Base-by-base conservation (phyloP, 2,888 invertebrate genomes). In the Apodemia zela region DNA sequence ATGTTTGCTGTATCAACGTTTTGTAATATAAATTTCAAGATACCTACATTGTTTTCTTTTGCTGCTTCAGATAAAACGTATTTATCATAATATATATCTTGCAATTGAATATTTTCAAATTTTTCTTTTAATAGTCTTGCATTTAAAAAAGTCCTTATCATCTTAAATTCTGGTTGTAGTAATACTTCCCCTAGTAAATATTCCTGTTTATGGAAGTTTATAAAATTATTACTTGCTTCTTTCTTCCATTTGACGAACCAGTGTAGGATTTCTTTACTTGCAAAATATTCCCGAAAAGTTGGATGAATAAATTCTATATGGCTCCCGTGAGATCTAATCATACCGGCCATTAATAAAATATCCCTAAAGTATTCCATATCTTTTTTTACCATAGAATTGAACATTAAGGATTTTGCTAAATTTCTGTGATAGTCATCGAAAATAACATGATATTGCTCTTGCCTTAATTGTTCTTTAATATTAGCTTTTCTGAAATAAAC, bases 401-500 rank as follows among this genome's bases (percentile, higher is more conserved):
- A 54, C 54, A 54, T 54, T 15, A 15, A 25, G 15, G 21, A 54
- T 54, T 54, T 54, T 3, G 54, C 54, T 7, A 25, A 54, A 54
- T 54, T 54, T 54, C 54, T 54, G 15, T 54, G 54, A 25, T 54
- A 54, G 25, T 21, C 15, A 25, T 54, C 18, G 13, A 25, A 60
- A 17, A 42, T 25, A 5, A 42, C 21, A 18, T 25, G 21, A 38
- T 60, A 11, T 47, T 42, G 45, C 13, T 60, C 45, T 45, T 21
- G 60, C 15, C 11, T 60, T 60, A 42, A 25, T 42, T 21, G 25
- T 45, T 60, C 42, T 25, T 45, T 45, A 15, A 45, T 8, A 21
- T 60, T 47, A 21, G n/a, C 25, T 45, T 60, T 60, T 45, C 17
- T 60, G 13, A 60, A 60, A 45, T 60, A 60, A 60, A 45, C 42